Percentiles rank a stretch among this genome's conserved stretches.
These are phyloP conservation scores for Tribolium castaneum DNA, from an alignment of 1,140 invertebrate genomes.

Conservation along the genomic window DNA sequence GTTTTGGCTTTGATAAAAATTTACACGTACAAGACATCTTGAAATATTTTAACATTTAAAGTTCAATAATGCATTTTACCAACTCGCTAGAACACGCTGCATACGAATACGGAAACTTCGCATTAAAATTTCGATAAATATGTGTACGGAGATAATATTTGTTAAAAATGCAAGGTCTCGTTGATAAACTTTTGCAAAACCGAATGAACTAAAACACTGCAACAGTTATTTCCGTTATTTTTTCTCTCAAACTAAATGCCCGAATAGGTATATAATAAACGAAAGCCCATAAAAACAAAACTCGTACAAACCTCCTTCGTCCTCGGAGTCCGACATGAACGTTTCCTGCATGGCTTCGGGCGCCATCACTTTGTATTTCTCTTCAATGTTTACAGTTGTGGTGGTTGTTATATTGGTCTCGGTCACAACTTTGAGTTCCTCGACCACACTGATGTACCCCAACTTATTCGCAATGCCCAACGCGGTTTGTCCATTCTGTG, in stretches of 20 bases:
- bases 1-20: too few species aligned
- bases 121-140: neutral
- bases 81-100: too few species aligned
- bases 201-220: neutral
- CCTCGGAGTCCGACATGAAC: conserved; percentile 98
- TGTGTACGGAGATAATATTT: conserved; percentile 10
- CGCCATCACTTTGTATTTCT: conserved; percentile 96
- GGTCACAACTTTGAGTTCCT: conserved; percentile 96
- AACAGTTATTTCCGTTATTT: neutral
- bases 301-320: conserved; percentile 88
- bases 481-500: conserved; percentile 95
- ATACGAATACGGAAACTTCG: neutral
- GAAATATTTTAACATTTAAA: too few species aligned
- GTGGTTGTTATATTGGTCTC: conserved; percentile 86
- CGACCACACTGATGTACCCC: conserved; percentile 97
- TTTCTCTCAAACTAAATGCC: neutral
- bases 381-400: conserved; percentile 79
- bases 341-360: conserved; percentile 99
- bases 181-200: conserved; percentile 26
- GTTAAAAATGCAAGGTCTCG: conserved; percentile 3
- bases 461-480: conserved; percentile 95
- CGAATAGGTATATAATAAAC: conserved; percentile 7
- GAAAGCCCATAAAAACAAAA: conserved; percentile 35
- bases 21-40: too few species aligned
- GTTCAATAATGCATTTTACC: too few species aligned